Base-by-base conservation (phyloP, 2,113 vertebrate genomes). In the Elaphurus davidianus region DNA sequence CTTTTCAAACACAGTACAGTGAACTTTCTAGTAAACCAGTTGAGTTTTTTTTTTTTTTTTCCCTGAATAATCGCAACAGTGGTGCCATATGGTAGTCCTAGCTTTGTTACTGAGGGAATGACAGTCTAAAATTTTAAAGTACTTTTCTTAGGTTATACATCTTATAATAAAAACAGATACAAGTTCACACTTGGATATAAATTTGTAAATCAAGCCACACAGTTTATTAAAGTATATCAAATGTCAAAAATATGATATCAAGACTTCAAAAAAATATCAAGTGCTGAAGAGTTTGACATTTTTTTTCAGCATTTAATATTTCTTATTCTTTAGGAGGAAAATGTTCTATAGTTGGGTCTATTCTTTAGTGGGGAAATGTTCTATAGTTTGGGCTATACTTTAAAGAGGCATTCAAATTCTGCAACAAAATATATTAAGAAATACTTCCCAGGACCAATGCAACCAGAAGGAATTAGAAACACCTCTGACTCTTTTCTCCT, bases 401-500 rank as follows among this genome's bases (percentile, higher is more conserved):
- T 64, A 91, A 90, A 86, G 92, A 95, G 33, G 30, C 25, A 57
- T 64, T 97, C n/a, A 33, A 92, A 52, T 92, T 36, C 62, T 81
- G 11, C 45, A 90, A 47, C 3, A 55, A 50, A 81, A 90, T 55
- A 30, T 84, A 85, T 40, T 40, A 83, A 94, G 87, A 64, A 67
- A 85, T 79, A 11, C 4, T 95, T 94, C 78, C n/a, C 36, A 86
- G 54, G 45, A 45, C 59, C 27, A 97, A 3, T 78, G 25, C 55
- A 95, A 90, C 27, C 28, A n/a, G n/a, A 93, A 87, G 95, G 23
- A 17, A 76, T 90, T 67, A 76, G 86, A 95, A 97, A 85, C 88
- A 52, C 13, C 88, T 98, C 92, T 92, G 85, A 54, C 36, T 94
- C 55, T 94, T 87, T 90, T 74, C 89, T 96, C 55, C 57, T 71